Conservation (phyloP, 2,797 vertebrate species). For the Bufotes viridis region DNA sequence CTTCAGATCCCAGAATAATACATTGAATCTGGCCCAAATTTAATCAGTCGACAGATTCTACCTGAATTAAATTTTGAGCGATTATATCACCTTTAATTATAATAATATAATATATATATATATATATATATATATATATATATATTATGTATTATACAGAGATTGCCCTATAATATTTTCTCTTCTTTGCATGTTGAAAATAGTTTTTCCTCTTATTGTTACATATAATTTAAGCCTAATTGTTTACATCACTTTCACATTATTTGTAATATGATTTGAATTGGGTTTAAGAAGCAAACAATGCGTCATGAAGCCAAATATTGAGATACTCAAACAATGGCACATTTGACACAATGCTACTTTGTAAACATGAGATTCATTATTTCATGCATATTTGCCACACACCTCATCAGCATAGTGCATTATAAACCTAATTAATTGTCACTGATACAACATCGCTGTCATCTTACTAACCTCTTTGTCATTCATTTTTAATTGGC, state of each 20-base stretch:
- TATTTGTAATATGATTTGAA: not conserved
- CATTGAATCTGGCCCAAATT: too few species aligned
- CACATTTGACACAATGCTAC: not conserved
- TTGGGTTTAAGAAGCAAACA: not conserved
- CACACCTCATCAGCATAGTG: not conserved
- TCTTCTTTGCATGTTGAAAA: not conserved
- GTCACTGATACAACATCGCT: slow-evolving; percentile 29
- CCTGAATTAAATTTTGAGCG: too few species aligned
- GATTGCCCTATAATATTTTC: not conserved
- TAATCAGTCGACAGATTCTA: too few species aligned
- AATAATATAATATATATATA: too few species aligned
- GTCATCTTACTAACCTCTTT: slow-evolving; percentile 27
- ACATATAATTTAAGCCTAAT: not conserved
- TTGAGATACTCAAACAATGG: not conserved
- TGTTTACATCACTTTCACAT: not conserved
- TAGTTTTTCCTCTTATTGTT: too few species aligned
- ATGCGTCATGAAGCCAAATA: not conserved
- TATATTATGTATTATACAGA: too few species aligned
- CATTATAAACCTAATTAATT: slow-evolving; percentile 44
- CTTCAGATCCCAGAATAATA: too few species aligned
- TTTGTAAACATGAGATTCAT: slow-evolving; percentile 30
- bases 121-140: too few species aligned
- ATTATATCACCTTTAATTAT: too few species aligned
- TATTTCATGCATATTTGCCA: slow-evolving; percentile 26
- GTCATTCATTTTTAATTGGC: slow-evolving; percentile 46